phyloP scores from a whole-genome alignment of 2,113 vertebrate species.

The Catagonus wagneri region DNA sequence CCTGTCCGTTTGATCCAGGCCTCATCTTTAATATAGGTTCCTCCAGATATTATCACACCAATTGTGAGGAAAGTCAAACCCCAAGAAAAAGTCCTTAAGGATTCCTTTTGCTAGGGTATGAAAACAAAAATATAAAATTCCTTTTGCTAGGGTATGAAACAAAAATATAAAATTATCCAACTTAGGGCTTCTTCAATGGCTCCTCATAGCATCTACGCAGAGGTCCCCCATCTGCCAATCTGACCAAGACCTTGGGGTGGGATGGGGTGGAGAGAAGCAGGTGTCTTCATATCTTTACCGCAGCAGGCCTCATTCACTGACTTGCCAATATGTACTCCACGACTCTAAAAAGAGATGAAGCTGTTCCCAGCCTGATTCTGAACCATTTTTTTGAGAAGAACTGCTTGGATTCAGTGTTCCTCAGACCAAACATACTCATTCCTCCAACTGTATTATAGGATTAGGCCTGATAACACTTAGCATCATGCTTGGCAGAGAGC shows the following conservation, averaged over 20 bases:
- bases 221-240: not conserved
- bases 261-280: not conserved
- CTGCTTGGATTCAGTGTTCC: not conserved
- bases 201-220: not conserved
- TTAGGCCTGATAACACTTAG: not conserved
- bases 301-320: not conserved
- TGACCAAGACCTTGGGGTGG: not conserved
- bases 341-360: not conserved
- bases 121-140: no score
- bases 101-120: not conserved
- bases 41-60: not conserved
- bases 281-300: not conserved
- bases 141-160: not conserved
- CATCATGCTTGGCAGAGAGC: not conserved
- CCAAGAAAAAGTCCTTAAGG: not conserved
- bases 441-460: not conserved
- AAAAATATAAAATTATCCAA: not conserved
- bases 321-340: not conserved
- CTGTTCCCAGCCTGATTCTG: not conserved
- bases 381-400: not conserved
- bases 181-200: not conserved
- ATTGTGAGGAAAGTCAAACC: not conserved
- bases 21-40: not conserved
- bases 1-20: not conserved
- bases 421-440: slow-evolving; percentile 4